Evolutionary conservation across 2,888 invertebrate genomes (phyloP).

Genomic region (Tetramorium bicarinatum): DNA sequence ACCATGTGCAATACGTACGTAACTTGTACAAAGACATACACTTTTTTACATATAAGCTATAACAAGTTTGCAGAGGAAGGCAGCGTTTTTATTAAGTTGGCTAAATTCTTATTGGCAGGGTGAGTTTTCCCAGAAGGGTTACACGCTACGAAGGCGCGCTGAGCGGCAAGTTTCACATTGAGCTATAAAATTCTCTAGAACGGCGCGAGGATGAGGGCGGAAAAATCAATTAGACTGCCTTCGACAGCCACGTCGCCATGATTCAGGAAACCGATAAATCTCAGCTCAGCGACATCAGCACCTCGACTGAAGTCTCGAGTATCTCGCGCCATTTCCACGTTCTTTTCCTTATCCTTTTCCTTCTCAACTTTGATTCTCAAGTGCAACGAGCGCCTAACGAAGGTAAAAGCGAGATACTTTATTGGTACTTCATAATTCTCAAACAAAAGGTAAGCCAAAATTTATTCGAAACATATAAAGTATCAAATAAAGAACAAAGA

Average conservation of each 20-base stretch:
- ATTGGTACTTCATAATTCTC: slow-evolving; percentile 13
- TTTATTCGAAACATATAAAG: background rate
- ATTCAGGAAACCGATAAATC: slow-evolving; percentile 81
- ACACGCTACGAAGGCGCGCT: slow-evolving; percentile 59
- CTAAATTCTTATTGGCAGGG: slow-evolving; percentile 66
- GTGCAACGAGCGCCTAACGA: slow-evolving; percentile 61
- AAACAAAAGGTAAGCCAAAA: background rate
- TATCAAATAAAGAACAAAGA: background rate
- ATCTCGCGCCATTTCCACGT: slow-evolving; percentile 54
- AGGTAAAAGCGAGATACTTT: slow-evolving; percentile 43
- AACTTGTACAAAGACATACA: background rate
- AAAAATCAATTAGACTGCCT: slow-evolving; percentile 82
- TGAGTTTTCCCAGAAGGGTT: slow-evolving; percentile 62
- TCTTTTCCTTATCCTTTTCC: slow-evolving; percentile 30
- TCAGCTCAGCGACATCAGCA: slow-evolving; percentile 73
- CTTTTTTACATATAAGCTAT: background rate
- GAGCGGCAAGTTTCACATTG: slow-evolving; percentile 67
- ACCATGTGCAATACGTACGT: background rate
- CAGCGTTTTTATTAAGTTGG: slow-evolving; percentile 59
- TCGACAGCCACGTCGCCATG: slow-evolving; percentile 78
- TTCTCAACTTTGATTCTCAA: slow-evolving; percentile 20
- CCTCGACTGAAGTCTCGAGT: slow-evolving; percentile 69
- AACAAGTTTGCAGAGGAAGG: slow-evolving; percentile 27
- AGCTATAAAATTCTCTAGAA: slow-evolving; percentile 75
- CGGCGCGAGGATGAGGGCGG: slow-evolving; percentile 63